Percentiles rank a stretch among this genome's conserved stretches.
These are phyloP conservation scores for Pteronotus mesoamericanus DNA, from an alignment of 2,797 vertebrate species.

Conservation along the genomic window DNA sequence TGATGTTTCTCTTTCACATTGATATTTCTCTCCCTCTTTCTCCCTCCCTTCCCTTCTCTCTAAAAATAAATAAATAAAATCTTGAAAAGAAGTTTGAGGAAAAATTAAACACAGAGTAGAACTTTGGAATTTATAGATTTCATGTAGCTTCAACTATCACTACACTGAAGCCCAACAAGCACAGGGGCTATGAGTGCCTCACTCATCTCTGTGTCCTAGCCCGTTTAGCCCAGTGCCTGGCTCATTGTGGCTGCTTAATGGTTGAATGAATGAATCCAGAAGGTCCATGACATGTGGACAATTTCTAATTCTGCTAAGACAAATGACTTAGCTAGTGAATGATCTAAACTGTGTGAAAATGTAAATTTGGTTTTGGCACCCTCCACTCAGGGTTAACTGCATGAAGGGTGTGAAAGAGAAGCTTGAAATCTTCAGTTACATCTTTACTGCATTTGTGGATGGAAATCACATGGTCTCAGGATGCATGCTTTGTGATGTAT, in stretches of 20 bases:
- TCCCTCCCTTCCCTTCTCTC: too few relatives aligned
- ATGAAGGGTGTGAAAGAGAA: background rate
- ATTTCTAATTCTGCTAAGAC: background rate
- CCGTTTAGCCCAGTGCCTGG: background rate
- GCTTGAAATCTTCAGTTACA: background rate
- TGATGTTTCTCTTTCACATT: too few relatives aligned
- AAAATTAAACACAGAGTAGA: background rate
- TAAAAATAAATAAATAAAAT: too few relatives aligned
- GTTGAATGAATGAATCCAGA: background rate
- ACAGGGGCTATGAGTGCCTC: background rate
- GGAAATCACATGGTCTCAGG: background rate
- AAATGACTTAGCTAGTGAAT: background rate
- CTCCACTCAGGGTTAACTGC: background rate
- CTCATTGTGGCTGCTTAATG: background rate
- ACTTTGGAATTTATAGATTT: background rate
- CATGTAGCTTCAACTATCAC: background rate
- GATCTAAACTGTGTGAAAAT: background rate
- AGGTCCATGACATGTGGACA: background rate
- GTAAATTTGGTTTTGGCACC: background rate
- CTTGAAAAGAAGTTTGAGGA: background rate
- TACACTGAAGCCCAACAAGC: background rate
- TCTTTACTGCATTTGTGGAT: background rate
- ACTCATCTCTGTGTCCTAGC: background rate
- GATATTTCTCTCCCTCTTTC: too few relatives aligned
- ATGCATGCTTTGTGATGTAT: background rate